Conservation (phyloP, 1,140 invertebrate genomes). For the Neomicropteryx cornuta region DNA sequence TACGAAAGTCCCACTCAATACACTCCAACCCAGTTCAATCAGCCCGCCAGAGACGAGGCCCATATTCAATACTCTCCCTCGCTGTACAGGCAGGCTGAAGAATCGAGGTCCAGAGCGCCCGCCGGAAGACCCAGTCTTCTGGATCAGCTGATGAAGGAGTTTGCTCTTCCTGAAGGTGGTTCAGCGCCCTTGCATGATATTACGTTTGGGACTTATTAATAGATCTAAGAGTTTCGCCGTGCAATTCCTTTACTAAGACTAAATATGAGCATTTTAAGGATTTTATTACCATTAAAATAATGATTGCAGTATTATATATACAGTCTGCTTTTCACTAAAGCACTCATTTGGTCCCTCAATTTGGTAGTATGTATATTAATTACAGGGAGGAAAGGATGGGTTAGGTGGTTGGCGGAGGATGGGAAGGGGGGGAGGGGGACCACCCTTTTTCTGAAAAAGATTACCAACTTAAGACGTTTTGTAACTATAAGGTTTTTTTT, state of each 20-base stretch:
- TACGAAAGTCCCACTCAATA: conserved; percentile 17
- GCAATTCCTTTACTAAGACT: conserved; percentile 2
- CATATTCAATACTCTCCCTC: conserved; percentile 15
- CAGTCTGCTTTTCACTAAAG: too few relatives aligned
- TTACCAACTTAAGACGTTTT: too few relatives aligned
- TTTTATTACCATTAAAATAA: too few relatives aligned
- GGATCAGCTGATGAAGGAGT: conserved; percentile 70
- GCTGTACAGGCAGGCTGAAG: not conserved
- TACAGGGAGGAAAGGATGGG: too few relatives aligned
- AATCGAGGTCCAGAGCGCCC: conserved; percentile 15
- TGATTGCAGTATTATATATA: too few relatives aligned
- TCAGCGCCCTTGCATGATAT: conserved; percentile 65
- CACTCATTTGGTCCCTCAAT: too few relatives aligned
- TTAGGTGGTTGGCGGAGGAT: too few relatives aligned
- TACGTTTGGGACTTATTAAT: conserved; percentile 61
- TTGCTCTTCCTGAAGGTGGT: conserved; percentile 55
- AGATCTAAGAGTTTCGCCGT: conserved; percentile 8
- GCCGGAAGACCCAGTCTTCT: conserved; percentile 26
- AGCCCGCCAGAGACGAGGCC: conserved; percentile 11
- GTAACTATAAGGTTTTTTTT: too few relatives aligned
- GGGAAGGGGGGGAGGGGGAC: too few relatives aligned
- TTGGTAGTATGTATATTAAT: too few relatives aligned
- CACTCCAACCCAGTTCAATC: conserved; percentile 7
- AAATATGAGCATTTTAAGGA: conserved; percentile 1
- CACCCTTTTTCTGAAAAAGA: too few relatives aligned